These are phyloP conservation scores for Drepana falcataria DNA, from an alignment of 2,888 invertebrate genomes.

Conservation along the genomic window DNA sequence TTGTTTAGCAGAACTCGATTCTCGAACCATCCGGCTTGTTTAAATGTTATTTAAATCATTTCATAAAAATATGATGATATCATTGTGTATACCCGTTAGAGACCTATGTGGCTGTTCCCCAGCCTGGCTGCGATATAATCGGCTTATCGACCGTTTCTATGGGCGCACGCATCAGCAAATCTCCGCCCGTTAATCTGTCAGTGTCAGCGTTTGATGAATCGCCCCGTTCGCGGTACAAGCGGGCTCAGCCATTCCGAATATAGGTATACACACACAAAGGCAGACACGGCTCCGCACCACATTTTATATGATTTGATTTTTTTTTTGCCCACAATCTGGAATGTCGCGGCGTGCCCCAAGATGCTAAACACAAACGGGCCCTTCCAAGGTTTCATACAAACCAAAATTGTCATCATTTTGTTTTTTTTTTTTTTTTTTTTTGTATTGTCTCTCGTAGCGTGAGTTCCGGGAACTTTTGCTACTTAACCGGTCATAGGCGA, in stretches of 20 bases:
- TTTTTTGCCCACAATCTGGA: not conserved
- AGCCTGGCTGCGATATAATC: not conserved
- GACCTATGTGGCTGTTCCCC: not conserved
- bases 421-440: no score
- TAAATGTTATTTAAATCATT: no score
- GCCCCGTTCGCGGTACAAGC: conserved; percentile 25
- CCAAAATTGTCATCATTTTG: no score
- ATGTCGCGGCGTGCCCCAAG: not conserved
- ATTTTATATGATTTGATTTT: not conserved
- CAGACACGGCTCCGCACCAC: not conserved
- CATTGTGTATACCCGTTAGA: no score
- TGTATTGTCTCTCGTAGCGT: no score
- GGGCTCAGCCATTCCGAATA: conserved; percentile 33
- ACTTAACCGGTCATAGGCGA: no score
- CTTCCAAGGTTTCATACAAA: no score
- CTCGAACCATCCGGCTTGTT: no score
- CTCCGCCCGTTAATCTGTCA: conserved; percentile 48
- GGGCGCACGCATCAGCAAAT: conserved; percentile 19
- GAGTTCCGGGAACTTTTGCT: no score
- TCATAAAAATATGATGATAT: no score
- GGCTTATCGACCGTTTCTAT: conserved; percentile 7
- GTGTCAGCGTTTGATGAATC: conserved; percentile 61
- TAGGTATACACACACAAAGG: conserved; percentile 32
- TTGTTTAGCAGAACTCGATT: no score
- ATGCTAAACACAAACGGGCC: not conserved